Percentiles rank a stretch among this genome's conserved stretches.
phyloP scores from a whole-genome alignment of 2,797 vertebrate species.

The Champsocephalus esox region DNA sequence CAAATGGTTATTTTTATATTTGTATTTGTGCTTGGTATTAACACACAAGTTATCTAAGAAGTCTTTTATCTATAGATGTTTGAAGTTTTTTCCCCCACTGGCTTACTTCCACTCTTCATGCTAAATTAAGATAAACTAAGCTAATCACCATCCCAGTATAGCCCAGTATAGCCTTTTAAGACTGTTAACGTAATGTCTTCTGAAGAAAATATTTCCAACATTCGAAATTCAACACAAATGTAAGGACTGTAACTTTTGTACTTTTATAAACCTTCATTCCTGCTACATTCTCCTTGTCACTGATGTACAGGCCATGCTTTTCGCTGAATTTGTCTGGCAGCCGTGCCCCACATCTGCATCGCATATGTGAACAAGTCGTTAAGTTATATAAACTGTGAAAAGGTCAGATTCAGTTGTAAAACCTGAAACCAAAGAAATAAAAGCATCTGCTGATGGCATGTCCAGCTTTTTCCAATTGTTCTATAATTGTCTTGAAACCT shows the following conservation, averaged over 20 bases:
- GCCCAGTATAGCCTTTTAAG: not conserved
- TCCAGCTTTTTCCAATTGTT: not conserved
- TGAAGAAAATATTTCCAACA: not conserved
- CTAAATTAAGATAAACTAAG: too few species aligned
- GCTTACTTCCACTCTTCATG: too few species aligned
- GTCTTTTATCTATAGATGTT: too few species aligned
- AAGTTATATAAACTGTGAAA: constrained; percentile 2
- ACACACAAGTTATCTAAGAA: too few species aligned
- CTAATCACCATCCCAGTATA: too few species aligned
- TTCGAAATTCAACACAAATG: too few species aligned
- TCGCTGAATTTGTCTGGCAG: not conserved
- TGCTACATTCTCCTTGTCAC: not conserved
- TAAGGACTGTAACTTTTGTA: too few species aligned
- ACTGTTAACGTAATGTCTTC: not conserved
- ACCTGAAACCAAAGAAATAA: not conserved
- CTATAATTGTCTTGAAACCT: not conserved
- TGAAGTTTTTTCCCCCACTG: too few species aligned
- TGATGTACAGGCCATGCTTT: not conserved
- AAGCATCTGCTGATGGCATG: constrained; percentile 1
- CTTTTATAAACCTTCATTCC: not conserved
- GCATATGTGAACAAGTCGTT: constrained; percentile 12
- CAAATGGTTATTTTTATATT: not conserved
- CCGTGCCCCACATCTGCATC: constrained; percentile 33
- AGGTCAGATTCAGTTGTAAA: constrained; percentile 11
- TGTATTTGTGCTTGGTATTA: not conserved